These are phyloP conservation scores for Chymomyza fuscimana DNA, from an alignment of 2,888 invertebrate genomes.

Conservation along the genomic window DNA sequence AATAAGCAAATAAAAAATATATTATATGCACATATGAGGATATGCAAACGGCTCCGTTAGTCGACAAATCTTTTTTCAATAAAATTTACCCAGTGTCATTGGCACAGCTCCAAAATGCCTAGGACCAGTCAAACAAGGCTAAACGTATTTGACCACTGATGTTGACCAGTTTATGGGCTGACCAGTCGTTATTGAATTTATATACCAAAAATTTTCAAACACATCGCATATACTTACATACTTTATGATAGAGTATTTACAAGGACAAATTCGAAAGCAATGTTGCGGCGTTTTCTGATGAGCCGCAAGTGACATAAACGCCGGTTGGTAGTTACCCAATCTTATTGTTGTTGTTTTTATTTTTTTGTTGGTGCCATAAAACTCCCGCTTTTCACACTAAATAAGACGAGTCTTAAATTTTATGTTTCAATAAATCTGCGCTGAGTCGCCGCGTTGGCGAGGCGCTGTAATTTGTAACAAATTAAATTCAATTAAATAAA, in stretches of 20 bases:
- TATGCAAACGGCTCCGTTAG: too few species aligned
- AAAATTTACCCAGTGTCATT: too few species aligned
- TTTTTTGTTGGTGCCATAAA: constrained; percentile 39
- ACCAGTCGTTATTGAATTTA: too few species aligned
- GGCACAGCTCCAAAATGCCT: too few species aligned
- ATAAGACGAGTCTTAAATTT: constrained; percentile 61
- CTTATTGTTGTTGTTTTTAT: constrained; percentile 14
- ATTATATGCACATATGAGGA: too few species aligned
- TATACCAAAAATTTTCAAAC: too few species aligned
- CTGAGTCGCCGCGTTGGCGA: constrained; percentile 4
- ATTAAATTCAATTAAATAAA: constrained; percentile 71
- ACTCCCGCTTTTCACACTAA: constrained; percentile 51
- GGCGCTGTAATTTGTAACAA: constrained; percentile 53
- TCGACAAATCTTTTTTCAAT: too few species aligned
- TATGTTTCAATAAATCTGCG: constrained; percentile 67
- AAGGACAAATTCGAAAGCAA: background rate
- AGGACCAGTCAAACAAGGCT: too few species aligned
- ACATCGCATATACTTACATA: too few species aligned
- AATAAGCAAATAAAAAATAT: too few species aligned
- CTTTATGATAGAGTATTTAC: background rate
- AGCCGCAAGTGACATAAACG: constrained; percentile 47
- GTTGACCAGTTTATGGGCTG: too few species aligned
- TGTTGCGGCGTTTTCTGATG: constrained; percentile 27
- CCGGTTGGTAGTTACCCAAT: constrained; percentile 15
- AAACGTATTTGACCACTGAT: too few species aligned